Percentiles rank a stretch among this genome's conserved stretches.
Evolutionary conservation across 2,113 vertebrate genomes (phyloP).

Genomic region (Acrocephalus kingi): DNA sequence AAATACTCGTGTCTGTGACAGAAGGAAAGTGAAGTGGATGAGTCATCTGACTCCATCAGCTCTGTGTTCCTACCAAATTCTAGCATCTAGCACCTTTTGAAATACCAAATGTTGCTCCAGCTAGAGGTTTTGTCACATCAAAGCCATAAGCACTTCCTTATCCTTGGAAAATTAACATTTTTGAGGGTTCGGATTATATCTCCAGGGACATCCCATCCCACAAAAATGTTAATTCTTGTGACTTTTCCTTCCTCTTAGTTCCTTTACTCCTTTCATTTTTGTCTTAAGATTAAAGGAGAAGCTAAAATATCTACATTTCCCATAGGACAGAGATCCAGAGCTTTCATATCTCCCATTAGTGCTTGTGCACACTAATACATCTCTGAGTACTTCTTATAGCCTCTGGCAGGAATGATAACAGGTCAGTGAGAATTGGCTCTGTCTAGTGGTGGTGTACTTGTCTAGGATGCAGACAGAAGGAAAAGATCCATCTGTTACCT

Average conservation of each 20-base stretch:
- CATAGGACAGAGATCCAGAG: not conserved
- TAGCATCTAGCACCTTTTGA: not conserved
- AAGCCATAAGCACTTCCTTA: slow-evolving; percentile 20
- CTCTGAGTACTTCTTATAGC: not conserved
- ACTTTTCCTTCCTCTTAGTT: slow-evolving; percentile 34
- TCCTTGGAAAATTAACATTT: slow-evolving; percentile 35
- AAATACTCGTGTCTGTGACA: not conserved
- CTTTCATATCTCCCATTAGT: slow-evolving; percentile 25
- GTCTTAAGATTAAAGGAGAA: slow-evolving; percentile 7
- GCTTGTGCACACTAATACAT: not conserved
- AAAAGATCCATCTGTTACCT: not conserved
- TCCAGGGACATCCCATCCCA: not conserved
- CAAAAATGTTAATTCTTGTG: slow-evolving; percentile 34
- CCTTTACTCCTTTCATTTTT: slow-evolving; percentile 6
- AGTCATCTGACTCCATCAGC: not conserved
- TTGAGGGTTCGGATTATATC: not conserved
- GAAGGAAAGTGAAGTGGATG: not conserved
- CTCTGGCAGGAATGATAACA: not conserved
- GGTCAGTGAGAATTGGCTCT: not conserved
- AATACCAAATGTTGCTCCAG: not conserved
- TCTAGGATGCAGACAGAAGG: not conserved
- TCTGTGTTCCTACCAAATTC: not conserved
- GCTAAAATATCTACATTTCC: not conserved
- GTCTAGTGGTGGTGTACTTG: not conserved
- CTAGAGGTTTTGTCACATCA: slow-evolving; percentile 13